Base-by-base conservation (phyloP, 2,797 vertebrate species). In the Lemur catta region DNA sequence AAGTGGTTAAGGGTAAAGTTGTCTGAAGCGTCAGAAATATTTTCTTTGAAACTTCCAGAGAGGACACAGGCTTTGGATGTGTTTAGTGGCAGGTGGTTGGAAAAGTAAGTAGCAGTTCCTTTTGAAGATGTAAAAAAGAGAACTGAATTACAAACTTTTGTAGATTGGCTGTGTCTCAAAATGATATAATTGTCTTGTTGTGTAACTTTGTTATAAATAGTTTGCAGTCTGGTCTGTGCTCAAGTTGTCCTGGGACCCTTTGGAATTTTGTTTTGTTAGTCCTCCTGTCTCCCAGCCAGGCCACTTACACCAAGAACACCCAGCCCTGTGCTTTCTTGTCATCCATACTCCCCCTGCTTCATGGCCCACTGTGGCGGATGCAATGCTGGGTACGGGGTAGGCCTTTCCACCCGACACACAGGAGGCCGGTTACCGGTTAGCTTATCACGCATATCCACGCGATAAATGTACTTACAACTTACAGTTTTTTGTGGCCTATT, bases 251-350 rank as follows among this genome's bases (percentile, higher is more conserved):
- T 35, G 63, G n/a, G 79, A 65, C 63, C 43, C 46, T 10, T 26
- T 92, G 81, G 90, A 38, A 67, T 94, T 93, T 33, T 82, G 50
- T 81, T 89, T 52, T 72, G 26, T 67, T 41, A 26, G 67, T 84
- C 52, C 50, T 72, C 10, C 90, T 59, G 33, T 89, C 38, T 89
- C 87, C 38, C 35, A 48, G 75, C 57, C 38, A n/a, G 67, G 69
- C 59, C 55, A 38, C 41, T 67, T 26, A n/a, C 1, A 15, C 14
- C 35, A 30, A 17, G 61, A 85, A 2, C 26, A 55, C 48, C 18
- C 15, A 12, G 18, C 43, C 30, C 30, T 57, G 6, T 50, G 24
- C 61, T 74, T 28, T n/a, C 46, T 43, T 57, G 6, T 0, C 10
- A 12, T 41, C 50, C 35, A 9, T 3, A 4, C 63, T 59, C 52